These are phyloP conservation scores for Frankliniella intonsa DNA, from an alignment of 2,888 invertebrate species.

Conservation along the genomic window DNA sequence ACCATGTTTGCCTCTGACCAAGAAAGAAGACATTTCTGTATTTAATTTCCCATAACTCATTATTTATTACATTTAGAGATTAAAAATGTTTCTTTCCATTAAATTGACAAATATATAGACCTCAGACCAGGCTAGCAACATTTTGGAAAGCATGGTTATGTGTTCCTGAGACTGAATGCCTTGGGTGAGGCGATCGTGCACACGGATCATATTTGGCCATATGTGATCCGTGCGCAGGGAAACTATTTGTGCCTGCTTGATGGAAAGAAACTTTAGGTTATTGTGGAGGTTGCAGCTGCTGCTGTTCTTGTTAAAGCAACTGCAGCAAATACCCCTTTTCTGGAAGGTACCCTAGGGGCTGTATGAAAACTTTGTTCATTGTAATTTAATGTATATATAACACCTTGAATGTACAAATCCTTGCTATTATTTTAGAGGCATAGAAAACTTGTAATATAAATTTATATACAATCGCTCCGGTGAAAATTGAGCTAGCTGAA, in stretches of 20 bases:
- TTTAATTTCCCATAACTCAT: constrained; percentile 22
- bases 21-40: constrained; percentile 27
- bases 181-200: constrained; percentile 2
- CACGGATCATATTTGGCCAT: constrained; percentile 12
- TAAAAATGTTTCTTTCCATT: constrained; percentile 4
- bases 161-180: constrained; percentile 22
- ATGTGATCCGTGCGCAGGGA: constrained; percentile 7
- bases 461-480: background rate
- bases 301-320: constrained; percentile 18
- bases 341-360: background rate
- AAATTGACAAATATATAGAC: background rate
- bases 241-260: background rate
- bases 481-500: constrained; percentile 21
- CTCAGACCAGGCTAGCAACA: constrained; percentile 14
- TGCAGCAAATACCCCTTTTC: background rate
- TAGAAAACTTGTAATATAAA: background rate
- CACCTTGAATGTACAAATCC: constrained; percentile 25
- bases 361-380: constrained; percentile 14
- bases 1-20: constrained; percentile 24
- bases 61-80: constrained; percentile 24
- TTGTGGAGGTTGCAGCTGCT: constrained; percentile 7
- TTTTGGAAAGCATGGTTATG: constrained; percentile 12
- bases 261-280: constrained; percentile 15
- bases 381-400: constrained; percentile 21
- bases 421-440: constrained; percentile 12